These are phyloP conservation scores for Cosmopolites sordidus DNA, from an alignment of 2,888 invertebrate species.

Conservation along the genomic window DNA sequence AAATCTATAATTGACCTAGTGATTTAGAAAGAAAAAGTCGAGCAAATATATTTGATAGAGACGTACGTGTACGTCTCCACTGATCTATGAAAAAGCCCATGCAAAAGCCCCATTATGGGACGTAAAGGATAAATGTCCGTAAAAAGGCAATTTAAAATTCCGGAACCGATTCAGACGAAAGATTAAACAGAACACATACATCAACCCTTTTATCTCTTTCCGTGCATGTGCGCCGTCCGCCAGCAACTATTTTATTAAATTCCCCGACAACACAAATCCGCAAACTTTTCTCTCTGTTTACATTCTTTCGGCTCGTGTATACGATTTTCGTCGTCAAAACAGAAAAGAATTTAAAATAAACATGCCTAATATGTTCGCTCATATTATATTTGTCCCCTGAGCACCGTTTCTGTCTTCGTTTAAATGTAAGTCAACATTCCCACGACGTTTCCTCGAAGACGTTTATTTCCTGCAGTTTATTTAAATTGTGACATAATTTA, in stretches of 20 bases:
- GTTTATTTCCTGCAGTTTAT: conserved; percentile 24
- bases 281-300: conserved; percentile 20
- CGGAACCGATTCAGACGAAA: conserved; percentile 2
- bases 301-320: conserved; percentile 19
- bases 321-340: conserved; percentile 24
- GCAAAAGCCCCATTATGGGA: too few relatives aligned
- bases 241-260: conserved; percentile 25
- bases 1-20: too few relatives aligned
- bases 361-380: conserved; percentile 25
- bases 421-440: conserved; percentile 28
- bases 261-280: conserved; percentile 23
- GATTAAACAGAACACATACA: conserved; percentile 17
- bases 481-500: conserved; percentile 25
- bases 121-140: too few relatives aligned
- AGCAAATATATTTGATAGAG: too few relatives aligned
- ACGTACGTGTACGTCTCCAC: too few relatives aligned
- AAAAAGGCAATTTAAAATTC: too few relatives aligned
- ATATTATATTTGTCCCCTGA: conserved; percentile 28
- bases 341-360: conserved; percentile 28
- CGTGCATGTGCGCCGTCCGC: conserved; percentile 12
- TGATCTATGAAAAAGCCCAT: too few relatives aligned
- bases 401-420: conserved; percentile 25
- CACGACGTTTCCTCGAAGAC: conserved; percentile 23
- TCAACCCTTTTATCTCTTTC: conserved; percentile 17
- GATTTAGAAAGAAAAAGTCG: too few relatives aligned